A percentile compares a stretch with the other conserved stretches of the same genome.
Evolutionary conservation across 1,140 invertebrate genomes (phyloP).

Genomic region (Rhysida immarginata): DNA sequence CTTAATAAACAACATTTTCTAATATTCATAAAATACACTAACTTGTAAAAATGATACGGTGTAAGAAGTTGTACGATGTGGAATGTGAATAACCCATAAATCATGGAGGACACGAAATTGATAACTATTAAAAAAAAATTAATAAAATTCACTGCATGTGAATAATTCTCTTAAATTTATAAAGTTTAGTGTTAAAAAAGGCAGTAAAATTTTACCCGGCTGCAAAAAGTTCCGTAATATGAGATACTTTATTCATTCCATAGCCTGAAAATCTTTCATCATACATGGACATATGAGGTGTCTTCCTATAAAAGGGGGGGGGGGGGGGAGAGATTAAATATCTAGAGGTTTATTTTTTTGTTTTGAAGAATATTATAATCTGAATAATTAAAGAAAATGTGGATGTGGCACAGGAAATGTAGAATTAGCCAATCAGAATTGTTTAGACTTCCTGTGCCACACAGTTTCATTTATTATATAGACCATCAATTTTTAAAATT

Average conservation of each 20-base stretch:
- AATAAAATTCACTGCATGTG: neutral
- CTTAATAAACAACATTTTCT: neutral
- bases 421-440: too few relatives aligned
- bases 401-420: too few relatives aligned
- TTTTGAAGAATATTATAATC: too few relatives aligned
- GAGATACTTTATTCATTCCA: slow-evolving; percentile 25
- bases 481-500: too few relatives aligned
- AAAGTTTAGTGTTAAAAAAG: neutral
- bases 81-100: slow-evolving; percentile 20
- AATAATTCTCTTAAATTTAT: neutral
- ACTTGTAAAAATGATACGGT: slow-evolving; percentile 18
- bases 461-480: too few relatives aligned
- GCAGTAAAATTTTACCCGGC: slow-evolving; percentile 12
- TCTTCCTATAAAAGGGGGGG: too few relatives aligned
- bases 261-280: slow-evolving; percentile 21
- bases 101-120: slow-evolving; percentile 19
- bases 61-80: slow-evolving; percentile 17
- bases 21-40: neutral
- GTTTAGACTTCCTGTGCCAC: too few relatives aligned
- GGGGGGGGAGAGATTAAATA: too few relatives aligned
- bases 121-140: slow-evolving; percentile 12
- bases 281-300: slow-evolving; percentile 14
- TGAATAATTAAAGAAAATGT: too few relatives aligned
- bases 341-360: too few relatives aligned
- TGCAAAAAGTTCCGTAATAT: slow-evolving; percentile 22